phyloP scores from a whole-genome alignment of 2,888 invertebrate species.

The Synanthedon formicaeformis region DNA sequence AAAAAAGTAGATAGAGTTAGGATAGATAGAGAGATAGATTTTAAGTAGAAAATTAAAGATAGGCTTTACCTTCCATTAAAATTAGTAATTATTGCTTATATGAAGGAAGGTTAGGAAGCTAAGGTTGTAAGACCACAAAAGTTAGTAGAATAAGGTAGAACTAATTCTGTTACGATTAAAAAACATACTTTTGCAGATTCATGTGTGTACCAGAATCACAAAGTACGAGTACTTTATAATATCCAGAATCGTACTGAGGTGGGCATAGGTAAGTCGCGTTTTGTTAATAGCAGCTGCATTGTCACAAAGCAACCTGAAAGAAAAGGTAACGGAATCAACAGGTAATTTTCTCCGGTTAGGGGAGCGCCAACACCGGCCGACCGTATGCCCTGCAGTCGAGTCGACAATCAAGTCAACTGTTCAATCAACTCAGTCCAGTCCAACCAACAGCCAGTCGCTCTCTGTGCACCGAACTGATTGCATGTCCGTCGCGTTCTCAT shows the following conservation, averaged over 20 bases:
- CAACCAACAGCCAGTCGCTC: slow-evolving; percentile 42
- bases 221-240: no score
- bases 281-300: slow-evolving; percentile 57
- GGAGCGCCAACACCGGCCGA: slow-evolving; percentile 27
- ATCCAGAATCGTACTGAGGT: slow-evolving; percentile 12
- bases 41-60: no score
- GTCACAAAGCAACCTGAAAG: slow-evolving; percentile 57
- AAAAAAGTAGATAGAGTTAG: no score
- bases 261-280: slow-evolving; percentile 16
- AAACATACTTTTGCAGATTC: no score
- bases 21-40: no score
- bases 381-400: neutral
- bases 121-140: no score
- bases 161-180: no score
- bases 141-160: no score
- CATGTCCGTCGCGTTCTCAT: slow-evolving; percentile 23
- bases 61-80: no score
- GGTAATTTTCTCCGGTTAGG: slow-evolving; percentile 58
- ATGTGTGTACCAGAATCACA: slow-evolving; percentile 21
- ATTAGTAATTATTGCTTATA: no score
- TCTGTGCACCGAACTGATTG: slow-evolving; percentile 20
- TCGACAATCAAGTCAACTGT: neutral
- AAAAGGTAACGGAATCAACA: slow-evolving; percentile 67
- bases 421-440: neutral
- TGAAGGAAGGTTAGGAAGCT: no score